A percentile compares a stretch with the other conserved stretches of the same genome.
Conservation (phyloP, 2,113 vertebrate species). For the Gopherus flavomarginatus region DNA sequence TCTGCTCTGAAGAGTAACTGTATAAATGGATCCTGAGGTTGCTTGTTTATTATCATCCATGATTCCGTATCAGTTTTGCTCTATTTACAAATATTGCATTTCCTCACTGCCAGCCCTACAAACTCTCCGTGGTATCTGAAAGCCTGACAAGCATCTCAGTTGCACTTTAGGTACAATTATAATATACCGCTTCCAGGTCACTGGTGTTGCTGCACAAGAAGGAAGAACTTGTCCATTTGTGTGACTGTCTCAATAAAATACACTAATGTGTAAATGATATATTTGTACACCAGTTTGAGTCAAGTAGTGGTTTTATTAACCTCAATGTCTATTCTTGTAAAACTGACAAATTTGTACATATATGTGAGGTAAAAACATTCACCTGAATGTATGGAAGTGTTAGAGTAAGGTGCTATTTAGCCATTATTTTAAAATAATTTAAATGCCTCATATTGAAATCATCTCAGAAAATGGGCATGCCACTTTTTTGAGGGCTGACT, state of each 20-base stretch:
- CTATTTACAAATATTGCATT: neutral
- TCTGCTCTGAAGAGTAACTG: rapidly evolving
- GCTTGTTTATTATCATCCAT: neutral
- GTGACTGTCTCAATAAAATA: neutral
- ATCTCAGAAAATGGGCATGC: neutral
- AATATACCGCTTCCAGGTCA: neutral
- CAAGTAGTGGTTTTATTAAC: neutral
- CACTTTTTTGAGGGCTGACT: neutral
- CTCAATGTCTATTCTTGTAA: neutral
- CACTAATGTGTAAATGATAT: neutral
- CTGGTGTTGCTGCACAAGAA: neutral
- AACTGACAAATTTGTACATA: neutral
- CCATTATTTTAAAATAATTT: neutral
- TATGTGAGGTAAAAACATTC: neutral
- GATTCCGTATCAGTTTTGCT: neutral
- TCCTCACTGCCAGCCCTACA: neutral
- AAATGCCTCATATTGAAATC: neutral
- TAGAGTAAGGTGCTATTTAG: neutral
- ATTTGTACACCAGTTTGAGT: neutral
- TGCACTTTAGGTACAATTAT: neutral
- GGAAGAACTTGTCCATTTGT: neutral
- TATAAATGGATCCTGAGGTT: rapidly evolving
- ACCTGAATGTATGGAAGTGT: neutral
- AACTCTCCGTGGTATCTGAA: neutral
- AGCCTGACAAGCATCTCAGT: neutral